phyloP scores from a whole-genome alignment of 2,888 invertebrate species.

The Rhaphigaster nebulosa region DNA sequence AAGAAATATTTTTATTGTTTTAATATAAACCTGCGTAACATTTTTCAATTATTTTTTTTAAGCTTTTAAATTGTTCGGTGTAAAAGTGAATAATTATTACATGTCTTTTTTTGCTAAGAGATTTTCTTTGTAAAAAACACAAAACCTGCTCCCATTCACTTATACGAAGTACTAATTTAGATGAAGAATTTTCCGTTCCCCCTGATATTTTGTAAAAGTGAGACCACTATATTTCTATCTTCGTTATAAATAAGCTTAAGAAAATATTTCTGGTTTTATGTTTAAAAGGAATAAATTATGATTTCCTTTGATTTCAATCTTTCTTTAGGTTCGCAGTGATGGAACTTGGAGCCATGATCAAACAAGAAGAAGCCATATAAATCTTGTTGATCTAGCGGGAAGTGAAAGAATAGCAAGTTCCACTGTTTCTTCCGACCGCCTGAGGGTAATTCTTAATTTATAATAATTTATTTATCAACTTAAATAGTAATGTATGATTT shows the following conservation, averaged over 20 bases:
- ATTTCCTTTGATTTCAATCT: neutral
- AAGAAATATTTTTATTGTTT: too few species aligned
- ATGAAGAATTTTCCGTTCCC: too few species aligned
- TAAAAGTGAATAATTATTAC: too few species aligned
- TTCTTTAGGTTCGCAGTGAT: conserved; percentile 69
- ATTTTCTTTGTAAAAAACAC: too few species aligned
- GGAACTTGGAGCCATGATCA: conserved; percentile 66
- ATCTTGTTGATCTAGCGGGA: conserved; percentile 85
- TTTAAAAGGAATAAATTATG: neutral
- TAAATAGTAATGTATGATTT: conserved; percentile 1
- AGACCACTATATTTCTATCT: neutral
- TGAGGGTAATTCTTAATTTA: conserved; percentile 69
- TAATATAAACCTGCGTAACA: too few species aligned
- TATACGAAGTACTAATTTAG: too few species aligned
- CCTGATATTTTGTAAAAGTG: too few species aligned
- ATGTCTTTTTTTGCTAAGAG: too few species aligned
- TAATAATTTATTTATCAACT: conserved; percentile 34
- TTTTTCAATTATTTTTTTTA: too few species aligned
- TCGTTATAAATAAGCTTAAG: neutral
- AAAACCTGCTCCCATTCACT: too few species aligned
- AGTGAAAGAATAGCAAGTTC: conserved; percentile 81
- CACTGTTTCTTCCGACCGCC: conserved; percentile 77
- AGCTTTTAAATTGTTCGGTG: too few species aligned
- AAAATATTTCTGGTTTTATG: too few species aligned
- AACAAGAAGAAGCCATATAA: conserved; percentile 77